phyloP scores from a whole-genome alignment of 1,140 invertebrate species.

The Chrysomallon squamiferum region DNA sequence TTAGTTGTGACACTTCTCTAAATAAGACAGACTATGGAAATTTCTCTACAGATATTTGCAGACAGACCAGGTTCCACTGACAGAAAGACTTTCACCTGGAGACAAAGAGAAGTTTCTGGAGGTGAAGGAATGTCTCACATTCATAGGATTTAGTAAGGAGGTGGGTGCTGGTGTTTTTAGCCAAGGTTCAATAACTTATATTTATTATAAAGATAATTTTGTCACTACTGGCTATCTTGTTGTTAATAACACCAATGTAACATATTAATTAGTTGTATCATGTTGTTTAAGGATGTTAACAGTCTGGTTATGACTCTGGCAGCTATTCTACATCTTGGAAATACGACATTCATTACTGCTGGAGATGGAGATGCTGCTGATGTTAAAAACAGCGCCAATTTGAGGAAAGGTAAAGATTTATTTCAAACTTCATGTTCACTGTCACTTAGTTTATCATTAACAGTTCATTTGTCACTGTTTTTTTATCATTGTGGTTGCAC shows the following conservation, averaged over 20 bases:
- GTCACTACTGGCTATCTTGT: neutral
- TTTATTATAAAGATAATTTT: neutral
- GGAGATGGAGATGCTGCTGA: slow-evolving; percentile 57
- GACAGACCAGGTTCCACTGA: neutral
- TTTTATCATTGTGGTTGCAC: too few species aligned
- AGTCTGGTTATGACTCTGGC: slow-evolving; percentile 46
- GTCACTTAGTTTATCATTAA: too few species aligned
- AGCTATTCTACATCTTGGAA: slow-evolving; percentile 71
- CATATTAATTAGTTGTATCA: too few species aligned
- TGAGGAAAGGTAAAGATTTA: slow-evolving; percentile 35
- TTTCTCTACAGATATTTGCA: slow-evolving; percentile 9
- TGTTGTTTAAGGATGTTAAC: slow-evolving; percentile 66
- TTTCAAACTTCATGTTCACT: too few species aligned
- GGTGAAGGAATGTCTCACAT: slow-evolving; percentile 47
- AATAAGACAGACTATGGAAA: too few species aligned
- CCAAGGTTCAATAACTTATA: neutral
- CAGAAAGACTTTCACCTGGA: neutral
- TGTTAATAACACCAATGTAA: too few species aligned
- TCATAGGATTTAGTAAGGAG: slow-evolving; percentile 45
- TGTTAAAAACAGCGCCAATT: slow-evolving; percentile 20
- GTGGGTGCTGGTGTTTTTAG: slow-evolving; percentile 23
- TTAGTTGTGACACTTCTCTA: too few species aligned
- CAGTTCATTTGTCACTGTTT: too few species aligned
- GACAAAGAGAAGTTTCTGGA: slow-evolving; percentile 47
- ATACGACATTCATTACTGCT: slow-evolving; percentile 74